Base-by-base conservation (phyloP, 2,888 invertebrate species). In the Pseudococcus jackbeardsleyi region DNA sequence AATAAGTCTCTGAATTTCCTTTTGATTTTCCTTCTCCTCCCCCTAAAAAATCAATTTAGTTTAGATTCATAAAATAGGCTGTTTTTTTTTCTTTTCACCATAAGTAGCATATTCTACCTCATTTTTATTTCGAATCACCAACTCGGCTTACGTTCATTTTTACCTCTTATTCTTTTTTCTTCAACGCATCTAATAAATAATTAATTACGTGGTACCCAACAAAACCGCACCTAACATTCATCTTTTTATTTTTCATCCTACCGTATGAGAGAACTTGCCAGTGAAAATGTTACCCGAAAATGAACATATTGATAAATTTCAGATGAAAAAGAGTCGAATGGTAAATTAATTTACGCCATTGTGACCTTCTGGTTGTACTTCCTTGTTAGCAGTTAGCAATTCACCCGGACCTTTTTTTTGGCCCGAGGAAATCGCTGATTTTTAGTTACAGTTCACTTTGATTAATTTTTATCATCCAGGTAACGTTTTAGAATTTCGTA, bases 401-500 rank as follows among this genome's bases (percentile, higher is more conserved):
- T 33, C 39, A 77, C 39, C 77, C 17, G 77, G 15, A 15, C 39
- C 39, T 77, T 77, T 77, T 77, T 77, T 39, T 39, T 77, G 33
- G 39, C 17, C 77, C 77, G 8, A 39, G 39, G 72, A 77, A 77
- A 77, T 39, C 33, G 39, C 39, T 77, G 77, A 77, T 77, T 77
- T 77, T 22, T 82, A 82, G 79, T 46, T 68, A 33, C 72, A 26
- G 46, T 82, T 46, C 19, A 46, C 19, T 42, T 82, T 82, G 42
- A 82, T 82, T 46, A 82, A 46, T 82, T 82, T 42, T 82, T 46
- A 82, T 46, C 79, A 46, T 11, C 79, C 42, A 82, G 79, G 79
- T 82, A 82, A 46, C 79, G 46, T 82, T 82, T 82, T 46, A 46
- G 42, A 46, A 46, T 82, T 72, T 46, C 79, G 19, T 17, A 77